Evolutionary conservation across 1,140 invertebrate genomes (phyloP).

Genomic region (Cardiocondyla obscurior): DNA sequence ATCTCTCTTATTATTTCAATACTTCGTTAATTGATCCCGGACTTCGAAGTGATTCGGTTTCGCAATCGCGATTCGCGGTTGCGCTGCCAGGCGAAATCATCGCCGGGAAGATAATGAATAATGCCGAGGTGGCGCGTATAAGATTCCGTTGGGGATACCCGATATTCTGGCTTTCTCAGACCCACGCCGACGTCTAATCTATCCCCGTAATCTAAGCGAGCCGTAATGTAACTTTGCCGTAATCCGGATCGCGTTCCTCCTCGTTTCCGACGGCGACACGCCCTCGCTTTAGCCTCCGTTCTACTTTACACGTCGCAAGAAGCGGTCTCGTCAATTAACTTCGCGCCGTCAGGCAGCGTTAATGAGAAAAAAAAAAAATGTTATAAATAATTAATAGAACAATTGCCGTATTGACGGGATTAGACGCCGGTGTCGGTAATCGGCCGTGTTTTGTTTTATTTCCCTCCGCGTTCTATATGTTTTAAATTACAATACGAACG

Average conservation of each 20-base stretch:
- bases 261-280: not conserved
- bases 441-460: not conserved
- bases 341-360: not conserved
- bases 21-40: conserved; percentile 6
- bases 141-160: not conserved
- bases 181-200: not conserved
- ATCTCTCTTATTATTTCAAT: not conserved
- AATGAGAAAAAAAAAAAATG: not conserved
- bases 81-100: not conserved
- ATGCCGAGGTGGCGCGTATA: not conserved
- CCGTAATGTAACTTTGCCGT: conserved; percentile 12
- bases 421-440: not conserved
- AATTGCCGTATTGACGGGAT: not conserved
- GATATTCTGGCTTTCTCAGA: conserved; percentile 18
- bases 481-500: not conserved
- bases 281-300: not conserved
- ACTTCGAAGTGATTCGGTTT: conserved; percentile 2
- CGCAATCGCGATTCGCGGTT: not conserved
- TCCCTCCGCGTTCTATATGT: not conserved
- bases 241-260: not conserved
- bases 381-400: too few relatives aligned
- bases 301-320: not conserved
- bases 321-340: not conserved
- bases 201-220: not conserved
- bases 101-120: conserved; percentile 8